Conservation (phyloP, 1,140 invertebrate genomes). For the Elymnias hypermnestra region DNA sequence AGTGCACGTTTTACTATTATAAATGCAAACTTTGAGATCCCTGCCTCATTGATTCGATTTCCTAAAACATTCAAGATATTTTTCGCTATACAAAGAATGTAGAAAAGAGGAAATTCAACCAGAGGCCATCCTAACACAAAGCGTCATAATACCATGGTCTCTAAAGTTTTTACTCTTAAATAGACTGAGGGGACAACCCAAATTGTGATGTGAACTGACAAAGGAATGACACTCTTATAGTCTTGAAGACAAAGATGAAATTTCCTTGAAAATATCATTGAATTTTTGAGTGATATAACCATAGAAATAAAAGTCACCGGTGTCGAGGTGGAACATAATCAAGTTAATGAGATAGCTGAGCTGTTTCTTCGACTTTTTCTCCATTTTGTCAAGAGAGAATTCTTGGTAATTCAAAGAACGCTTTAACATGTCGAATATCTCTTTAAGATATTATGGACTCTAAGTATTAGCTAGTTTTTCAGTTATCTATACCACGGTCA, state of each 20-base stretch:
- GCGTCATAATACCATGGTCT: conserved; percentile 2
- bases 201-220: conserved; percentile 1
- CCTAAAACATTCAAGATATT: too few species aligned
- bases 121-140: neutral
- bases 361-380: neutral
- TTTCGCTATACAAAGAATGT: too few species aligned
- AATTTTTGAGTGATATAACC: conserved; percentile 4
- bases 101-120: too few species aligned
- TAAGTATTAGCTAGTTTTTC: neutral
- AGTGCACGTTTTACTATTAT: too few species aligned
- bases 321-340: conserved; percentile 9
- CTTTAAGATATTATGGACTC: conserved; percentile 7
- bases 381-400: conserved; percentile 1
- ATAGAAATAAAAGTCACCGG: neutral
- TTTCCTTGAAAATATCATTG: neutral
- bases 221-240: conserved; percentile 4
- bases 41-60: too few species aligned
- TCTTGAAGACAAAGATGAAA: neutral
- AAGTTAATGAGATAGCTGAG: conserved; percentile 6
- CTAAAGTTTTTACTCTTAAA: conserved; percentile 6
- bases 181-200: conserved; percentile 6
- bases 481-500: too few species aligned
- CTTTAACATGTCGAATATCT: conserved; percentile 11
- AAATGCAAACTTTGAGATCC: too few species aligned
- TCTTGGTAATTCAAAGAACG: conserved; percentile 6